A percentile compares a stretch with the other conserved stretches of the same genome.
phyloP scores from a whole-genome alignment of 2,888 invertebrate species.

The Taphrorychus bicolor region DNA sequence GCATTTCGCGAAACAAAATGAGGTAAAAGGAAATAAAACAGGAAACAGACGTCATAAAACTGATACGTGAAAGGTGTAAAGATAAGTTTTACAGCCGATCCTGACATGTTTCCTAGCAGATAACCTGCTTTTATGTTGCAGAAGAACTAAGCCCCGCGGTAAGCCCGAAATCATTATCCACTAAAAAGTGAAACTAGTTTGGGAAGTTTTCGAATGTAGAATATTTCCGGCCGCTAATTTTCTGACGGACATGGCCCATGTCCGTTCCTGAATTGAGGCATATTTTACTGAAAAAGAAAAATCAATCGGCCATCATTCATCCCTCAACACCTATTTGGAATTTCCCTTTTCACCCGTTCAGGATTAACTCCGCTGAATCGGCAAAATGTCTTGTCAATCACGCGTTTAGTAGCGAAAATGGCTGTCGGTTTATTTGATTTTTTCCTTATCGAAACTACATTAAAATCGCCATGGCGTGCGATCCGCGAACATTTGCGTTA shows the following conservation, averaged over 20 bases:
- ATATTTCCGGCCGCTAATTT: background rate
- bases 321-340: slow-evolving; percentile 11
- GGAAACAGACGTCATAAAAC: slow-evolving; percentile 31
- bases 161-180: slow-evolving; percentile 4
- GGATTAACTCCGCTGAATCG: slow-evolving; percentile 7
- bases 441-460: slow-evolving; percentile 26
- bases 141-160: slow-evolving; percentile 2
- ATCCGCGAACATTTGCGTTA: slow-evolving; percentile 15
- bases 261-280: background rate
- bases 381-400: slow-evolving; percentile 22
- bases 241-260: background rate
- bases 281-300: slow-evolving; percentile 14
- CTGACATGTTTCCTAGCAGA: slow-evolving; percentile 8
- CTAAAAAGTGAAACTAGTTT: slow-evolving; percentile 1
- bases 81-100: slow-evolving; percentile 13
- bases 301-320: slow-evolving; percentile 2
- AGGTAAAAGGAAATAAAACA: slow-evolving; percentile 30
- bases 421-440: slow-evolving; percentile 25
- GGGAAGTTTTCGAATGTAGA: background rate
- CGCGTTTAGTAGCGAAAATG: slow-evolving; percentile 18
- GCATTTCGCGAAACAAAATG: slow-evolving; percentile 26
- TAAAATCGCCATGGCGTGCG: slow-evolving; percentile 27
- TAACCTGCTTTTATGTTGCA: slow-evolving; percentile 9
- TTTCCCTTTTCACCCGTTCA: slow-evolving; percentile 9
- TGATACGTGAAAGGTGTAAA: slow-evolving; percentile 29